Evolutionary conservation across 2,888 invertebrate species (phyloP), one percentile per base, ranked within the genome.

Genomic region (Orthosia cruda): DNA sequence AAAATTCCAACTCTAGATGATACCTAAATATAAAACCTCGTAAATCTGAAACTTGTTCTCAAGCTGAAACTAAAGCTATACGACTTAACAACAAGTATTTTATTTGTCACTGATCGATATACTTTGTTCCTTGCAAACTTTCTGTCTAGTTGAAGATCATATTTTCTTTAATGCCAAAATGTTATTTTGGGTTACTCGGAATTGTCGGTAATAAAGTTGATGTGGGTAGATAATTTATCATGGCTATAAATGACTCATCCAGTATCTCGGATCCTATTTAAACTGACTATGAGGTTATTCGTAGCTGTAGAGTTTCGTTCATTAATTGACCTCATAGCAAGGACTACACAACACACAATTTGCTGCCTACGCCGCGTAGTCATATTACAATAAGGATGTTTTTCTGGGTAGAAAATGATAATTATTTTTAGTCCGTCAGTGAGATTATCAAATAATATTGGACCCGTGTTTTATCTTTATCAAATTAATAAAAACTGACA

Each of bases 41-140:
- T 83, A 81, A 81, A 83, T 81, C 79, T 64, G 59, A 81, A 83
- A 81, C 66, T 83, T 83, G 70, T 67, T 78, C 74, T 58, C 23
- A 68, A 83, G 59, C 70, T 65, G 59, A 82, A 82, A 59, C 72
- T 55, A 73, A 75, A 81, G 55, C 65, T 71, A 71, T 61, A 61
- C 63, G 62, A 81, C 70, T 76, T 81, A 74, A 84, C 72, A 75
- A 68, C 71, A 75, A 81, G 63, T 65, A 71, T 81, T 76, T 74
- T 83, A 81, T 79, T 76, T 65, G 58, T 71, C 74, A 69, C 68
- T 75, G 78, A 84, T 71, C 71, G 68, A 84, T 77, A 71, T 81
- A 72, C 65, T 81, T 77, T 71, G 61, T 69, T 69, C 81, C 59
- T 76, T 64, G 54, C 49, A 73, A 84, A 79, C 66, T 76, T 85